A percentile compares a stretch with the other conserved stretches of the same genome.
Evolutionary conservation across 2,888 invertebrate species (phyloP).

Genomic region (Coenonympha arcania): DNA sequence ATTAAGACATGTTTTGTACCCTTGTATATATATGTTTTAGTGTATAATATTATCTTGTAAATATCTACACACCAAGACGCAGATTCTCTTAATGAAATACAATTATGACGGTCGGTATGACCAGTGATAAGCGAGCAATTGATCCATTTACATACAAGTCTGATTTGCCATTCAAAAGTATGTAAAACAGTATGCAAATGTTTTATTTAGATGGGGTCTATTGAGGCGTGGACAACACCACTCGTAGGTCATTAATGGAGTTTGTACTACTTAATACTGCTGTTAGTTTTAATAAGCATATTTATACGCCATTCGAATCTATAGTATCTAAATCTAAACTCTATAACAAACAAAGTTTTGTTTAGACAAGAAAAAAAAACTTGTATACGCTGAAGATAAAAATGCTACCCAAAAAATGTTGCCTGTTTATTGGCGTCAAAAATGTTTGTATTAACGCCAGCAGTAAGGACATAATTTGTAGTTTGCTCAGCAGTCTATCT

Average conservation of each 20-base stretch:
- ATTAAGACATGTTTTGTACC: too few relatives aligned
- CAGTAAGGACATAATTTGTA: too few relatives aligned
- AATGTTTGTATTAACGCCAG: too few relatives aligned
- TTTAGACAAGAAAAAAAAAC: too few relatives aligned
- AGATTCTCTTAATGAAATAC: slow-evolving; percentile 42
- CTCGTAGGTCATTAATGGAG: slow-evolving; percentile 12
- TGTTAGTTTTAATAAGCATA: too few relatives aligned
- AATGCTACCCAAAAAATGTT: too few relatives aligned
- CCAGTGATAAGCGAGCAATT: slow-evolving; percentile 40
- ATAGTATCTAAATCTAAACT: too few relatives aligned
- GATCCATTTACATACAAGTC: slow-evolving; percentile 46
- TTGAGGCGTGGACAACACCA: slow-evolving; percentile 14
- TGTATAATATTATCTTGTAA: not conserved
- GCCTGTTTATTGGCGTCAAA: too few relatives aligned
- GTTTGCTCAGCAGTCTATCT: too few relatives aligned
- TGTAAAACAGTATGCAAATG: slow-evolving; percentile 16
- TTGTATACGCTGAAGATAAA: too few relatives aligned
- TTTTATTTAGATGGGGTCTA: slow-evolving; percentile 12
- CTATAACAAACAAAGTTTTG: too few relatives aligned
- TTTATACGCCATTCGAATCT: too few relatives aligned
- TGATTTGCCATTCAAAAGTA: slow-evolving; percentile 32
- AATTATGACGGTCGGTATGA: slow-evolving; percentile 39
- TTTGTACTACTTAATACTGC: not conserved
- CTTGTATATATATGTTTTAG: not conserved
- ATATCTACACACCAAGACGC: not conserved